Evolutionary conservation across 2,797 vertebrate species (phyloP), one percentile per base, ranked within the genome.

Genomic region (Cyprinodon diabolis): DNA sequence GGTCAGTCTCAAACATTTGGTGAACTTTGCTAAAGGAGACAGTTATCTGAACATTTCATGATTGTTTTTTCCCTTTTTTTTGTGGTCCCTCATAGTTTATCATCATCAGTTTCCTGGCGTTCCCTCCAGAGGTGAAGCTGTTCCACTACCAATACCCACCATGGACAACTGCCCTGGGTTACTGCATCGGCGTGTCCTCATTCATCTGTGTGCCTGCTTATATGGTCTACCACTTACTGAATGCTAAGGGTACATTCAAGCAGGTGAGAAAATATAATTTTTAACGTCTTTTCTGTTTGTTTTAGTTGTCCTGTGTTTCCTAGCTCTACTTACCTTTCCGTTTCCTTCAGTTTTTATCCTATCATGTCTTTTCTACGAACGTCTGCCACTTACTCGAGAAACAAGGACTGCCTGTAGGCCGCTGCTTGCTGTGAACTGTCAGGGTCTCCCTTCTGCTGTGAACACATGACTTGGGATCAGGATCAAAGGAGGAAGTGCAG

Each of bases 181-280:
- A 99, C 85, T 97, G 96, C 92, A 97, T 99, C 30, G 98, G 98
- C 8, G 95, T 95, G 19, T 99, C 98, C 3, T 99, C 98, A 15
- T 91, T 99, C 90, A 95, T 99, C 91, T 99, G 97, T 52, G 96
- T 99, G 71, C 98, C 98, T 23, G 77, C 92, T 51, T 99, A 99
- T 79, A 98, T 99, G 95, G 84, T 95, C 65, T 99, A 96, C 80
- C 90, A 96, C 85, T 40, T 99, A 90, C 84, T 96, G 58, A 72
- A 82, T 78, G 96, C 97, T 57, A 97, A 97, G 55, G 98, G 98
- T 62, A 96, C 97, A 55, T 92, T 99, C 14, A 98, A 97, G 91
- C 96, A 99, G 97, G 98, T 92, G 82, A 57, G 65, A 47, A 49
- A 43, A 71, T 40, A 37, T 58, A 40, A 13, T 67, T 57, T 23